These are phyloP conservation scores for Eretmochelys imbricata DNA, from an alignment of 2,113 vertebrate species.

Conservation along the genomic window DNA sequence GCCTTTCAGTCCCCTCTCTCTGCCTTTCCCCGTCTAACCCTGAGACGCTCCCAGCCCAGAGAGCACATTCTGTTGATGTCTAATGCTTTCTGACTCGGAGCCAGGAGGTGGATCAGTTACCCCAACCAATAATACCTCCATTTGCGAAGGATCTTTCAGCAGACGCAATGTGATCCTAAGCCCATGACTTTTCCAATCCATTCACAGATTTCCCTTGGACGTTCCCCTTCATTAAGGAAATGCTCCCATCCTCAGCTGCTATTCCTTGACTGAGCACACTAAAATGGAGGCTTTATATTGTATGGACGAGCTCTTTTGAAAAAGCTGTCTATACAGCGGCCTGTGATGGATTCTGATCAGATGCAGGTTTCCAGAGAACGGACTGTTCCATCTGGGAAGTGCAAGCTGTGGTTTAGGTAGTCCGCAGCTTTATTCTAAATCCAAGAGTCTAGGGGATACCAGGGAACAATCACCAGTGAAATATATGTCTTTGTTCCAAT, in stretches of 20 bases:
- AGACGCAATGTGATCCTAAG: slow-evolving; percentile 46
- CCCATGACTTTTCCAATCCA: slow-evolving; percentile 52
- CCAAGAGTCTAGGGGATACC: background rate
- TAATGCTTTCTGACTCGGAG: slow-evolving; percentile 49
- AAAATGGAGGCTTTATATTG: fast-evolving
- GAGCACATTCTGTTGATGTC: slow-evolving; percentile 29
- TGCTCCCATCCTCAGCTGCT: background rate
- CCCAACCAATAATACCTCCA: slow-evolving; percentile 58
- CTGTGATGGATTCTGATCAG: fast-evolving
- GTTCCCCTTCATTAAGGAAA: background rate
- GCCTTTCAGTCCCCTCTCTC: background rate
- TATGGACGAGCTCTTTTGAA: background rate
- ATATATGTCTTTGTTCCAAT: background rate
- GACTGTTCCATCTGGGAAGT: background rate
- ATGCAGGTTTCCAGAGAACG: background rate
- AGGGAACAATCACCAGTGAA: background rate
- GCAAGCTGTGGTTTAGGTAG: fast-evolving
- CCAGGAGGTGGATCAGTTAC: slow-evolving; percentile 61
- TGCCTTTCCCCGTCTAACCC: background rate
- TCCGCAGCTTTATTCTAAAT: background rate
- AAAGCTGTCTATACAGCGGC: background rate
- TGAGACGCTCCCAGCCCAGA: background rate
- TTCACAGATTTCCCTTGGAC: slow-evolving; percentile 44
- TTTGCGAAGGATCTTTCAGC: slow-evolving; percentile 56
- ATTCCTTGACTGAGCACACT: fast-evolving